Percentiles rank a stretch among this genome's conserved stretches.
These are phyloP conservation scores for Cranoglanis bouderius DNA, from an alignment of 2,113 vertebrate genomes.

Conservation along the genomic window DNA sequence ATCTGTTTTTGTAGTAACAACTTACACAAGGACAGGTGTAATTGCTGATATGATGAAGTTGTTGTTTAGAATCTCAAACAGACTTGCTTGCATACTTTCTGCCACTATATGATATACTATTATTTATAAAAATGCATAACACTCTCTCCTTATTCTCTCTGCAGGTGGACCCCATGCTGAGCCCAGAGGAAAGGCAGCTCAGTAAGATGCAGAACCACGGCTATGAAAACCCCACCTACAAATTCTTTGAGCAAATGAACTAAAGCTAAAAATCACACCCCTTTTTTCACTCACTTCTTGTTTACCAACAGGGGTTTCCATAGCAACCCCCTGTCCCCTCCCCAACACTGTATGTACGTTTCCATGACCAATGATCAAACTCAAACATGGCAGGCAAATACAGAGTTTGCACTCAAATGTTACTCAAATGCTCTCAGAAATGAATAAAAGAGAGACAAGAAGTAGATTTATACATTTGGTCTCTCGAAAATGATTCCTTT, in stretches of 20 bases:
- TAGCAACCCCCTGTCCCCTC: slow-evolving; percentile 36
- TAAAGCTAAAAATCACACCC: slow-evolving; percentile 61
- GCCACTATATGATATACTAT: neutral
- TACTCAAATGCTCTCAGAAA: slow-evolving; percentile 38
- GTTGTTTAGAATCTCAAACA: neutral
- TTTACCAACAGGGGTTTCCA: slow-evolving; percentile 49
- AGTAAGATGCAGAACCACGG: slow-evolving; percentile 86
- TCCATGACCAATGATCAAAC: slow-evolving; percentile 42
- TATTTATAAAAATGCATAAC: neutral
- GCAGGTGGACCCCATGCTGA: slow-evolving; percentile 83
- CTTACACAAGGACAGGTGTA: neutral
- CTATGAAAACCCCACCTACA: slow-evolving; percentile 84
- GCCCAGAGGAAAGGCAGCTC: slow-evolving; percentile 80
- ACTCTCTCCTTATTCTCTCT: slow-evolving; percentile 31
- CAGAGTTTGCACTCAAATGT: slow-evolving; percentile 46
- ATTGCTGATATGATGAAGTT: neutral
- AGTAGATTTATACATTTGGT: slow-evolving; percentile 1
- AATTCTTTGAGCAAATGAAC: slow-evolving; percentile 86
- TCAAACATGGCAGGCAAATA: slow-evolving; percentile 40
- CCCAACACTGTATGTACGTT: slow-evolving; percentile 51
- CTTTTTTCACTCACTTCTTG: slow-evolving; percentile 31
- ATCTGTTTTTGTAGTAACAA: neutral
- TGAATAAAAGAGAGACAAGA: slow-evolving; percentile 28
- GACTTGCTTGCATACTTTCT: neutral
- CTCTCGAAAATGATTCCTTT: slow-evolving; percentile 2